phyloP scores from a whole-genome alignment of 1,140 invertebrate species.

The Bombus confusus region DNA sequence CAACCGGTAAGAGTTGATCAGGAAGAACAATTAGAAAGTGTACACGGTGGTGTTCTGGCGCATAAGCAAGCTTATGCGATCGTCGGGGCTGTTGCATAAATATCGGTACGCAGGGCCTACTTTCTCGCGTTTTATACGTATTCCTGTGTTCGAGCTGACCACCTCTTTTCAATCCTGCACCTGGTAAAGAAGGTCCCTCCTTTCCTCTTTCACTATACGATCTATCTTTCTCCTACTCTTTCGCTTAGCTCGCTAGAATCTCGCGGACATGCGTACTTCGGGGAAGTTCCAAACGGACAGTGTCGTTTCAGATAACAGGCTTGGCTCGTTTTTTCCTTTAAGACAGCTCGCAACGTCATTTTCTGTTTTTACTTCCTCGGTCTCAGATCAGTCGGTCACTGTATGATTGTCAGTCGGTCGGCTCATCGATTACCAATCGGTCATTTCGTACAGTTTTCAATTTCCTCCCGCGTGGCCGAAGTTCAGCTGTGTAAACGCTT shows the following conservation, averaged over 20 bases:
- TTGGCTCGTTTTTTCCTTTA: not conserved
- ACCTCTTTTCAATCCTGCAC: slow-evolving; percentile 8
- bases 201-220: not conserved
- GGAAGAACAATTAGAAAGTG: slow-evolving; percentile 79
- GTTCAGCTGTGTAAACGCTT: not conserved
- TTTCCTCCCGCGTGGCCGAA: not conserved
- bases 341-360: not conserved
- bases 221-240: slow-evolving; percentile 37
- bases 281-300: slow-evolving; percentile 32
- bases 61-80: slow-evolving; percentile 54
- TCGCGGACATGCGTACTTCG: not conserved
- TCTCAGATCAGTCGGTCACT: not conserved
- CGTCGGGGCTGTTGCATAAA: slow-evolving; percentile 41
- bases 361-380: not conserved
- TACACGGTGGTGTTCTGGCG: slow-evolving; percentile 45
- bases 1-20: slow-evolving; percentile 67
- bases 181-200: slow-evolving; percentile 33
- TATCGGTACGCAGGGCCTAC: slow-evolving; percentile 20
- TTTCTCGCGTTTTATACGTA: slow-evolving; percentile 57
- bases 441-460: not conserved
- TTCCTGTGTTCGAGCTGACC: not conserved
- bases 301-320: slow-evolving; percentile 7
- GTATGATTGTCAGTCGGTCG: not conserved
- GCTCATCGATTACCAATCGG: not conserved
- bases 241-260: slow-evolving; percentile 11